Evolutionary conservation across 2,797 vertebrate genomes (phyloP).

Genomic region (Triplophysa bombifrons): DNA sequence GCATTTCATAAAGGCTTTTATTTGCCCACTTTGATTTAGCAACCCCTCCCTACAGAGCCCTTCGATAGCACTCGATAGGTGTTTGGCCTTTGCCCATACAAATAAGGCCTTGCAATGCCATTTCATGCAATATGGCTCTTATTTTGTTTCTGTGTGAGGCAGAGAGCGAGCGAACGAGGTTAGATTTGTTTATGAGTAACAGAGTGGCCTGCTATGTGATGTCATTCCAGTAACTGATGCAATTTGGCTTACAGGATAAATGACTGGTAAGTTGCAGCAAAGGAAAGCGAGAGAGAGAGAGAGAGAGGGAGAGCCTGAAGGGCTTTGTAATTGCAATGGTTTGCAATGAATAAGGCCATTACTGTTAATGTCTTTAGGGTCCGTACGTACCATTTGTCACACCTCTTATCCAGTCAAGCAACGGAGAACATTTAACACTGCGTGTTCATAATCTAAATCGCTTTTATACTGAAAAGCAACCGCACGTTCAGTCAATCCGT

Average conservation of each 20-base stretch:
- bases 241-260: constrained; percentile 31
- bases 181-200: constrained; percentile 16
- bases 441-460: constrained; percentile 60
- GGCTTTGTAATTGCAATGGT: constrained; percentile 46
- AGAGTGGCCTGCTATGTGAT: constrained; percentile 19
- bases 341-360: constrained; percentile 76
- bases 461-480: constrained; percentile 55
- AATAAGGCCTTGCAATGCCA: not conserved
- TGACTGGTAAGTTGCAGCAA: constrained; percentile 7
- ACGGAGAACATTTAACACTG: constrained; percentile 57
- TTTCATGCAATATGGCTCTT: not conserved
- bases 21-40: not conserved
- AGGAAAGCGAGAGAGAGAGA: not conserved
- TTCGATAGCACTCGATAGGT: not conserved
- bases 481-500: constrained; percentile 44
- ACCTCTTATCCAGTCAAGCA: constrained; percentile 61
- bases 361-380: constrained; percentile 73
- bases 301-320: constrained; percentile 7
- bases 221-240: constrained; percentile 27
- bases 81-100: not conserved
- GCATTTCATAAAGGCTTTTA: not conserved
- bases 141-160: not conserved
- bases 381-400: constrained; percentile 68
- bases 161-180: not conserved
- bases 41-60: not conserved